Evolutionary conservation across 2,113 vertebrate genomes (phyloP), one percentile per base, ranked within the genome.

Genomic region (Hypocryptadius cinnamomeus): DNA sequence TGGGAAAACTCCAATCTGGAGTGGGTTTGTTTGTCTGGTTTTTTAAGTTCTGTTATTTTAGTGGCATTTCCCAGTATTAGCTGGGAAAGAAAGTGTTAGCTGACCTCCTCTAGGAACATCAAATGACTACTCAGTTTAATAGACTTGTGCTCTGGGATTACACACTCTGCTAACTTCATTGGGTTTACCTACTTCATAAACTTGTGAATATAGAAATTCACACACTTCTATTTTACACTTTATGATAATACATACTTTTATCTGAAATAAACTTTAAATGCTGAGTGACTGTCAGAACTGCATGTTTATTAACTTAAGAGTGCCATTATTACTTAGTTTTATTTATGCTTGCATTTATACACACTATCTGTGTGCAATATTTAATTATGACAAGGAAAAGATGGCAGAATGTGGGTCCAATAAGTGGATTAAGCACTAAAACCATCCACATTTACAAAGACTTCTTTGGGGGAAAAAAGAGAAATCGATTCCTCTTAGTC

Each of bases 401-500:
- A 24, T 33, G 6, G 14, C 3, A 73, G 20, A 74, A 74, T 69
- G 12, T 40, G 10, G 6, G 2, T 17, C 23, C 35, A 11, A 8
- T 47, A 72, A 28, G 6, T 44, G 8, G 2, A 44, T n/a, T 51
- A 72, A 7, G 3, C 9, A 57, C 1, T 20, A 57, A 63, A 81
- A 56, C 4, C 5, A 45, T 13, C 15, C 18, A 14, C 2, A 28
- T 35, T 64, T 50, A n/a, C 1, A 61, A 42, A 64, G 5, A 18
- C 10, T 63, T 3, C 1, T 21, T 61, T 30, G 4, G 4, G 2
- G 2, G 6, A 5, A 11, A n/a, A 23, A 27, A 24, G 17, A n/a
- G 8, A 42, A 44, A 47, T 33, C 5, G 61, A 3, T 4, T 2
- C 1, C 1, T 1, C 5, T 53, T 8, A 44, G 3, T 0, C 4